These are phyloP conservation scores for Hypotaenidia okinawae DNA, from an alignment of 2,797 vertebrate genomes.

Conservation along the genomic window DNA sequence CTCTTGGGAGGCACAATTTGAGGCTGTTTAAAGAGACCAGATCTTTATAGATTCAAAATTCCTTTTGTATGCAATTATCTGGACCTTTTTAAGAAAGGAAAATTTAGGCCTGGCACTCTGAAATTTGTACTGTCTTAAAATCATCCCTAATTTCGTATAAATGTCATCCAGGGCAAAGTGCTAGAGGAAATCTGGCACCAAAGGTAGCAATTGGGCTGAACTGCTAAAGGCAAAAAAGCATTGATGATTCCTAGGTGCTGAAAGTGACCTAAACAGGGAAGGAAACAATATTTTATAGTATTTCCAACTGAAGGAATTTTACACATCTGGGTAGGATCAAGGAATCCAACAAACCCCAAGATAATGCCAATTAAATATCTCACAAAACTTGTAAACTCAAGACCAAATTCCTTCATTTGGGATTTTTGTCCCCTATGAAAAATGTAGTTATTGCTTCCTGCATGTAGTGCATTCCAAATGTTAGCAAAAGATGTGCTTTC, in stretches of 20 bases:
- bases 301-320: not conserved
- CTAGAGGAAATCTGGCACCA: not conserved
- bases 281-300: not conserved
- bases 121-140: not conserved
- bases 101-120: not conserved
- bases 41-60: not conserved
- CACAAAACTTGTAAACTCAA: not conserved
- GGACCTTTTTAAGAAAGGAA: not conserved
- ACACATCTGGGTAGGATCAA: not conserved
- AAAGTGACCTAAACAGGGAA: not conserved
- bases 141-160: not conserved
- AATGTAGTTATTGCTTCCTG: not conserved
- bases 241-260: not conserved
- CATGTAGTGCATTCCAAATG: not conserved
- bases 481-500: not conserved
- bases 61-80: not conserved
- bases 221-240: not conserved
- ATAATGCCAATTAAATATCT: not conserved
- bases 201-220: not conserved
- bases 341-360: not conserved
- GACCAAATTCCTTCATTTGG: not conserved
- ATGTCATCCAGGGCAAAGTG: not conserved
- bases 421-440: not conserved
- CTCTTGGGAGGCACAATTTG: not conserved
- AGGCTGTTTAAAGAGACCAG: not conserved